Evolutionary conservation across 2,797 vertebrate genomes (phyloP), one percentile per base, ranked within the genome.

Genomic region (Anguilla megastoma): DNA sequence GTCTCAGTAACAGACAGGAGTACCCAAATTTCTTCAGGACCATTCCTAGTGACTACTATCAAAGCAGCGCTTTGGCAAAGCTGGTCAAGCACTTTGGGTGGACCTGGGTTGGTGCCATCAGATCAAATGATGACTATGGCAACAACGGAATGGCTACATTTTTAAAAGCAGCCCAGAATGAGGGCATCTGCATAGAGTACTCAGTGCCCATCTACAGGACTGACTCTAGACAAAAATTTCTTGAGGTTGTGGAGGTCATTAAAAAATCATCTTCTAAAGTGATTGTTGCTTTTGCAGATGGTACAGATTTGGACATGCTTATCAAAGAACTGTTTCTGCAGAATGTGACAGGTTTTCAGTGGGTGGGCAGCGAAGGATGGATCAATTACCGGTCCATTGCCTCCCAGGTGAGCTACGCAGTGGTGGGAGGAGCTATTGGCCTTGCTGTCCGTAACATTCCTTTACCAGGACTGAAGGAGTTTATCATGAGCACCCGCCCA

Each of bases 351-450:
- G 95, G 94, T 24, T 91, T 95, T 60, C 96, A 96, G 90, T 97
- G 96, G 96, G 95, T 96, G 50, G 96, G 96, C 91, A 96, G 95
- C 36, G 96, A 97, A 89, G 95, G 95, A 58, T 97, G 96, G 96
- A 96, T 96, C 90, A 96, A 95, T 0, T 95, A 96, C 88, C 94
- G 94, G 56, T 94, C 95, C 33, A 94, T 96, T 9, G 93, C 95
- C 66, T 95, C 95, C 21, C 56, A 88, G 1, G 86, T 89, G 0
- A 95, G 95, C 87, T 96, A 95, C 0, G 94, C 92, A 12, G 95
- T 96, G 71, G 93, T 96, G 0, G 94, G 95, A 86, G 96, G 96
- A 30, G 95, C 95, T 0, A 91, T 96, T 33, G 96, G 96, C n/a
- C 95, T 96, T 66, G 95, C 96, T 52, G 94, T 96, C 8, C 93